Conservation (phyloP, 2,797 vertebrate species). For the Gymnoscopelus braueri region DNA sequence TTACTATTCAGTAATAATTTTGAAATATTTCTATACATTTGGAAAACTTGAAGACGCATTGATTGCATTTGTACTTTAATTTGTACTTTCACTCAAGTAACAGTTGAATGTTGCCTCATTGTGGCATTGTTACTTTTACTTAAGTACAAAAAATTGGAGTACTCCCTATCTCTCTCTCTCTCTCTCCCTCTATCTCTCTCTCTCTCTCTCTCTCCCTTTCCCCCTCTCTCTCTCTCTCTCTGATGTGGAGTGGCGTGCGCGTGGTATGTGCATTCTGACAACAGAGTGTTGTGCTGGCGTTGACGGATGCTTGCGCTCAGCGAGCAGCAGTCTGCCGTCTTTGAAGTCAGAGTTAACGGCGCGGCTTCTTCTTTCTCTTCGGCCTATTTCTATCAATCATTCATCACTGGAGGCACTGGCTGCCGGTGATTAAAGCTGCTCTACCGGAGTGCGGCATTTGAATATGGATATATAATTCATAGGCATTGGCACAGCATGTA, state of each 20-base stretch:
- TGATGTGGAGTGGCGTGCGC: constrained; percentile 13
- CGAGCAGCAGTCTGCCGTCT: constrained; percentile 69
- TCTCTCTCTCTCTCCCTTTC: not conserved
- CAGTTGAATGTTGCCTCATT: no score
- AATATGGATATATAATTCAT: constrained; percentile 85
- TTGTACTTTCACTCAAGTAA: no score
- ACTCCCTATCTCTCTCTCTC: not conserved
- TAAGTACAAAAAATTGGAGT: no score
- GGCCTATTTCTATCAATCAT: constrained; percentile 88
- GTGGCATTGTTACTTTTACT: no score
- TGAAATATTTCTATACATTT: no score
- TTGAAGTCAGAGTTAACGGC: constrained; percentile 80
- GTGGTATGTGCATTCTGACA: constrained; percentile 63
- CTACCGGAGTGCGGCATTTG: constrained; percentile 77
- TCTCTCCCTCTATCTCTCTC: not conserved
- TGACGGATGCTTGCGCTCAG: constrained; percentile 68
- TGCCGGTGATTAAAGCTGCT: constrained; percentile 84
- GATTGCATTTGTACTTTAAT: no score
- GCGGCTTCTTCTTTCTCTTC: constrained; percentile 66
- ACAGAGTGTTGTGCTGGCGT: constrained; percentile 61
- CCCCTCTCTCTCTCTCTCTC: not conserved
- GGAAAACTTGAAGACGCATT: no score
- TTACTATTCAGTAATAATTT: no score
- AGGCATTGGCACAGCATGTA: constrained; percentile 54
- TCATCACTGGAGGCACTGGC: constrained; percentile 81